Conservation (phyloP, 2,113 vertebrate genomes). For the Engystomops pustulosus region DNA sequence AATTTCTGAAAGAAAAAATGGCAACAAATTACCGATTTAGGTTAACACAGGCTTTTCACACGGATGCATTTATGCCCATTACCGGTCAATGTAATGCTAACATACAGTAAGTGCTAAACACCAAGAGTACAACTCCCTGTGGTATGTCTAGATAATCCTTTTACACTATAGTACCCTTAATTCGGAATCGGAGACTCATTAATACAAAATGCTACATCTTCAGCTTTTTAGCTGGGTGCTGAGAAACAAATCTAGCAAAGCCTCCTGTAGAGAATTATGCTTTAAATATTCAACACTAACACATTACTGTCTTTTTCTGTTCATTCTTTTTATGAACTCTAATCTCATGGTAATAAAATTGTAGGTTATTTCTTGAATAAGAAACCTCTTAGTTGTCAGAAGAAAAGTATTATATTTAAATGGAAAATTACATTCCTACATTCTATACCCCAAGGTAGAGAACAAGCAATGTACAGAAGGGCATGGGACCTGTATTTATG, state of each 20-base stretch:
- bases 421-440: not conserved
- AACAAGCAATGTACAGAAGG: not conserved
- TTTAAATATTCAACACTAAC: conserved; percentile 38
- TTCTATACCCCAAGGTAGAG: not conserved
- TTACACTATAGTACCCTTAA: conserved; percentile 24
- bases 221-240: conserved; percentile 38
- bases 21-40: conserved; percentile 19
- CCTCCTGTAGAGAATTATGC: conserved; percentile 37
- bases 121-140: conserved; percentile 28
- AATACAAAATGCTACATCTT: conserved; percentile 51
- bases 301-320: conserved; percentile 36
- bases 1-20: not conserved
- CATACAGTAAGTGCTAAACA: conserved; percentile 41
- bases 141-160: conserved; percentile 35
- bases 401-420: conserved; percentile 16
- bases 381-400: conserved; percentile 30
- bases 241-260: conserved; percentile 42
- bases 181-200: conserved; percentile 45
- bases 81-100: conserved; percentile 25
- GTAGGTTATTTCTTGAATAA: conserved; percentile 33
- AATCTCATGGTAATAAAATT: conserved; percentile 40
- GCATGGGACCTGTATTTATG: not conserved
- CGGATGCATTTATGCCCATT: conserved; percentile 42
- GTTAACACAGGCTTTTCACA: not conserved
- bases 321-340: conserved; percentile 39